Base-by-base conservation (phyloP, 2,888 invertebrate species). In the Drosophila koepferae region DNA sequence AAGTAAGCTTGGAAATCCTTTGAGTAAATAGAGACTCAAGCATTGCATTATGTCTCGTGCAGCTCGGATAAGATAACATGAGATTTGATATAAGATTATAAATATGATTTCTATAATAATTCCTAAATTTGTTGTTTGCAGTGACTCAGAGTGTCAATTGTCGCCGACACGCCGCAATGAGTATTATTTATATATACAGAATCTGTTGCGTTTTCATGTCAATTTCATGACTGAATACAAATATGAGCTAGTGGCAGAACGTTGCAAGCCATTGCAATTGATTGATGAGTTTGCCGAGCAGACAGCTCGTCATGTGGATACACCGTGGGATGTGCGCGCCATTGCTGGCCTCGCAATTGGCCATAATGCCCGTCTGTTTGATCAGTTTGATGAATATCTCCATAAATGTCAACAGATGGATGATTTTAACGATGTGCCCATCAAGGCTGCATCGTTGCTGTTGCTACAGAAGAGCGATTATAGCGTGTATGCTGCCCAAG, bases 241-340 rank as follows among this genome's bases (percentile, higher is more conserved):
- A 48, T 91, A 94, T 66, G 91, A 92, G 1, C 58, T 88, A 16
- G 63, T 44, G 16, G 9, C 20, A 4, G 49, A 63, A 0, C 72
- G 86, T 12, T 63, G 60, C n/a, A 69, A 74, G 9, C 6, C 40
- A 2, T 61, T 92, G 6, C 68, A 61, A 16, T 46, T 78, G 9
- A 60, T 91, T 1, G 38, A 58, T 5, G 55, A 71, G 16, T 78
- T 90, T 56, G 88, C 93, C 34, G 60, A 91, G 3, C 74, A 94
- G 9, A 86, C 95, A 65, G 91, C 91, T 54, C 46, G 62, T 4
- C 92, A 95, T 79, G 92, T 92, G 6, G 94, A 95, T 68, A 93
- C 95, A 2, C 95, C 95, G 0, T 95, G 95, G 94, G 96, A 96
- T 82, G 94, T 95, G 0, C 95, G 95, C 85, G 94, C 94, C 8